Base-by-base conservation (phyloP, 2,797 vertebrate genomes). In the Chrosomus eos region DNA sequence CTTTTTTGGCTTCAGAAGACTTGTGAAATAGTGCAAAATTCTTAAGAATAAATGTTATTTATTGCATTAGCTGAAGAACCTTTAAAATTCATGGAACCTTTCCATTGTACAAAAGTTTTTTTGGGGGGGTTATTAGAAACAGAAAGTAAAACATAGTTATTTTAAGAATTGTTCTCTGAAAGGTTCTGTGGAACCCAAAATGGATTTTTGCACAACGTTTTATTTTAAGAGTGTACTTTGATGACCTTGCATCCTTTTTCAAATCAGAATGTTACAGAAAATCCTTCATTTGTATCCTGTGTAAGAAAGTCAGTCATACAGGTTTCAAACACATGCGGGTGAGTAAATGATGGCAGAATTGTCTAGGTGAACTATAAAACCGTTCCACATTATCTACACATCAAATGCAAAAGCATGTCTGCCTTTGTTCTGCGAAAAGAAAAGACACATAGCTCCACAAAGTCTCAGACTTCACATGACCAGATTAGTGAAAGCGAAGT, bases 371-470 rank as follows among this genome's bases (percentile, higher is more conserved):
- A 48, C 64, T 48, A 45, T 58, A 55, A 53, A 28, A 70, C 70
- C 14, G 33, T 51, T 76, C 36, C 72, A 58, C 71, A 76, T 76
- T 21, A 82, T 74, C 43, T 48, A 67, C 55, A 60, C 23, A 58
- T 75, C 53, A 45, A 51, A 71, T 84, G 82, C 72, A 71, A 87
- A 83, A 75, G 45, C 78, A 81, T 75, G 84, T n/a, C 64, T 51
- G 62, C 48, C 68, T 79, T 80, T 80, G 74, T 64, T 64, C 14
- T 31, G 62, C 14, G 7, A 26, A 64, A 60, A 19, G 19, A 19
- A n/a, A 9, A 23, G 26, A 18, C 14, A 16, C 26, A 64, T 31
- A 8, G 26, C 60, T 64, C 60, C 26, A 31, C 62, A 77, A 23
- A 51, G 40, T 71, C 82, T 45, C 62, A 74, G 62, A 87, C 71